Percentiles rank a stretch among this genome's conserved stretches.
phyloP scores from a whole-genome alignment of 2,113 vertebrate species.

The Forbesichthys agassizii region DNA sequence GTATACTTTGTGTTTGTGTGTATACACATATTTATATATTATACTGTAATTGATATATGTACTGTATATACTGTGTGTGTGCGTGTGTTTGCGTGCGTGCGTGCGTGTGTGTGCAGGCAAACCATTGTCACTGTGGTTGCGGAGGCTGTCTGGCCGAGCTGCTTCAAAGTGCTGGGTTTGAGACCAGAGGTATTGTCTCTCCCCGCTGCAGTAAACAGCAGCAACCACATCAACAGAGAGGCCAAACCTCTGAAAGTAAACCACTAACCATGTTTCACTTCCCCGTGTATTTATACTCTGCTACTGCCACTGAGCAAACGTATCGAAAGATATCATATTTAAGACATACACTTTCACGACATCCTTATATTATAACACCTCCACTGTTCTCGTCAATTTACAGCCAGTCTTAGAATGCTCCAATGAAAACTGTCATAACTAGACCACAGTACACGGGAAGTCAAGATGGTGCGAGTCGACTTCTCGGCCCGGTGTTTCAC shows the following conservation, averaged over 20 bases:
- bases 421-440: too few species aligned
- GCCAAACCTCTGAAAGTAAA: slow-evolving; percentile 28
- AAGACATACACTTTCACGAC: too few species aligned
- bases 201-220: slow-evolving; percentile 63
- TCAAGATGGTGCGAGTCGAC: too few species aligned
- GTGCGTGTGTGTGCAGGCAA: neutral
- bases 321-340: too few species aligned
- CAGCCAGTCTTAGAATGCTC: too few species aligned
- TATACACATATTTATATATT: too few species aligned
- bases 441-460: too few species aligned
- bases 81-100: neutral
- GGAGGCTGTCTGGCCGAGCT: slow-evolving; percentile 63
- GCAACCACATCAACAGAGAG: slow-evolving; percentile 8
- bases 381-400: too few species aligned
- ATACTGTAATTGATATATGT: neutral
- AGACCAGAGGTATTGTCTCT: slow-evolving; percentile 81
- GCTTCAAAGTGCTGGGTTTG: slow-evolving; percentile 85
- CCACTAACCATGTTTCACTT: slow-evolving; percentile 1
- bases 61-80: neutral
- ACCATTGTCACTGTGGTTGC: slow-evolving; percentile 58
- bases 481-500: too few species aligned
- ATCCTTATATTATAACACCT: too few species aligned
- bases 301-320: too few species aligned
- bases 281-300: neutral
- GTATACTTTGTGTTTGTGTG: neutral